Percentiles rank a stretch among this genome's conserved stretches.
Conservation (phyloP, 2,888 invertebrate species). For the Hemaris fuciformis region DNA sequence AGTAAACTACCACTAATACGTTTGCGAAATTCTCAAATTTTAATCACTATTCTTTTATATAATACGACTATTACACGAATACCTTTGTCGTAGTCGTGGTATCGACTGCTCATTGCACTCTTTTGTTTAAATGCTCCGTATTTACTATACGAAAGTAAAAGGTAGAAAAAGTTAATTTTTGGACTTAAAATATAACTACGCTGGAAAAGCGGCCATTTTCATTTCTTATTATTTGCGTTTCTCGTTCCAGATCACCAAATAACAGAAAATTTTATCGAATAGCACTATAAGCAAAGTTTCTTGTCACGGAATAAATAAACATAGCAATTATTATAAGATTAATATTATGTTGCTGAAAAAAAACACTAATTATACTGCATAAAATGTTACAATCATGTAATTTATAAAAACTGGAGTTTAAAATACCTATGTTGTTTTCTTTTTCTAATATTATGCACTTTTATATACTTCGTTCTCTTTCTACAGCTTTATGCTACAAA, state of each 20-base stretch:
- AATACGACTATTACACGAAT: conserved; percentile 47
- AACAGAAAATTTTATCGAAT: background rate
- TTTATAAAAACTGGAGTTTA: too few species aligned
- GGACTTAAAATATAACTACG: conserved; percentile 1
- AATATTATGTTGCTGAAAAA: too few species aligned
- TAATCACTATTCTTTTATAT: conserved; percentile 28
- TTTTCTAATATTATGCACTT: background rate
- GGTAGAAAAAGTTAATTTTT: background rate
- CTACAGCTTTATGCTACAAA: background rate
- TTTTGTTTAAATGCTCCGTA: conserved; percentile 1
- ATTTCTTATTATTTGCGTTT: background rate
- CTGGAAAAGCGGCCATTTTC: conserved; percentile 16
- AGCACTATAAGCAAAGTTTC: too few species aligned
- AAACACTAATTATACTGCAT: too few species aligned
- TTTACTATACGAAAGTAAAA: background rate
- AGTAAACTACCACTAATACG: conserved; percentile 34
- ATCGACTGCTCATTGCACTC: conserved; percentile 54
- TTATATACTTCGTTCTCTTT: background rate
- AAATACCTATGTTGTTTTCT: background rate
- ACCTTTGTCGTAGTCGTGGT: conserved; percentile 59
- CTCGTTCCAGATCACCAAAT: background rate
- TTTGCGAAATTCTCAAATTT: conserved; percentile 21
- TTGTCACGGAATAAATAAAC: too few species aligned
- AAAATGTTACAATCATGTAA: too few species aligned
- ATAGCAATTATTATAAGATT: too few species aligned